phyloP scores from a whole-genome alignment of 1,140 invertebrate genomes.

The Drosophila athabasca region DNA sequence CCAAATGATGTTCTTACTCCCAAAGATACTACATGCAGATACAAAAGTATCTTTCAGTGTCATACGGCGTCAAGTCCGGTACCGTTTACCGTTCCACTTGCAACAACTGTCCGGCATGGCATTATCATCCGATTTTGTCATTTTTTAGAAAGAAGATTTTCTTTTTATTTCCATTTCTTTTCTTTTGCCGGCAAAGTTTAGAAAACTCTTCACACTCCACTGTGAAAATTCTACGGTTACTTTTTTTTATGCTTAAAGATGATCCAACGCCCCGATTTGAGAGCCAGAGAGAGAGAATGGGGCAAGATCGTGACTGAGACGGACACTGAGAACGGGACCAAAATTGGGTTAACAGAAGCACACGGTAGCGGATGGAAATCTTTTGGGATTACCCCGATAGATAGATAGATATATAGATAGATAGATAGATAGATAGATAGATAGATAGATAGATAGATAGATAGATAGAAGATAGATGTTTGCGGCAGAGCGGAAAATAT shows the following conservation, averaged over 20 bases:
- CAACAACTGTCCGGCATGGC: slow-evolving; percentile 7
- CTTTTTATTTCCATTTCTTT: background rate
- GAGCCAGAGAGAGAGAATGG: slow-evolving; percentile 8
- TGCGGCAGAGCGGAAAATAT: no score
- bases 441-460: no score
- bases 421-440: no score
- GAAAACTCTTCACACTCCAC: slow-evolving; percentile 50
- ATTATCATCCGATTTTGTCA: slow-evolving; percentile 37
- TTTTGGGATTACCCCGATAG: no score
- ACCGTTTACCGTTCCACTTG: slow-evolving; percentile 24
- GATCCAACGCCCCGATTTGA: slow-evolving; percentile 20
- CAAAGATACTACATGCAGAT: background rate
- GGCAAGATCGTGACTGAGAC: slow-evolving; percentile 26
- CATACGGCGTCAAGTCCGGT: no score
- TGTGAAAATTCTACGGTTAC: slow-evolving; percentile 60
- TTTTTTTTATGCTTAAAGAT: slow-evolving; percentile 29
- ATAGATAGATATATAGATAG: no score
- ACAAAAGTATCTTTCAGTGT: background rate
- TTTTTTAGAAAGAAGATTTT: slow-evolving; percentile 27
- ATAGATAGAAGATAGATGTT: no score
- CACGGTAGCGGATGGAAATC: no score
- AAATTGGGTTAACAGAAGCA: no score
- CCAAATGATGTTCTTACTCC: background rate
- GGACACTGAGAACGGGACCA: background rate
- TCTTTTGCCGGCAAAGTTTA: slow-evolving; percentile 10